Conservation (phyloP, 2,113 vertebrate genomes). For the Sialia sialis region DNA sequence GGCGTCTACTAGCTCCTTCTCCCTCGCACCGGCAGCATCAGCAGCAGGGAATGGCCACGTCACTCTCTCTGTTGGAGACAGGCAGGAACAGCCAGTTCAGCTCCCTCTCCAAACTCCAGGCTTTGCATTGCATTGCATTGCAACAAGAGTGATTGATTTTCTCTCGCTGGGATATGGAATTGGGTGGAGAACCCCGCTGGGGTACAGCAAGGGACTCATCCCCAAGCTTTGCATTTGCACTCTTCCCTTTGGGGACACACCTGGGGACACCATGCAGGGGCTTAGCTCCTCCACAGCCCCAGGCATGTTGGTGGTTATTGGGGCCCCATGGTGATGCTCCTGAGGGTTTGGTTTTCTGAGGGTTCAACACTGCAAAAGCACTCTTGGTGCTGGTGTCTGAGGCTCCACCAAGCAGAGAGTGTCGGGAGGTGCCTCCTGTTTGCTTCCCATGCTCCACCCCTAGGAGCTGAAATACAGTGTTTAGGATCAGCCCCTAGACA, state of each 20-base stretch:
- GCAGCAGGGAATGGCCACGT: background rate
- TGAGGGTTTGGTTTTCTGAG: background rate
- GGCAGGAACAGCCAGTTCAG: background rate
- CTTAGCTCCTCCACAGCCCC: background rate
- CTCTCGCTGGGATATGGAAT: accelerated
- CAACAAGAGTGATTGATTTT: background rate
- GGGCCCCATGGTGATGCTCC: background rate
- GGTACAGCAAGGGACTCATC: accelerated
- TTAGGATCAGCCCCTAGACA: background rate
- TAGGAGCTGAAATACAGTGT: background rate
- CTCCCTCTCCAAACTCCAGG: background rate
- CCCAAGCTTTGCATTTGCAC: background rate
- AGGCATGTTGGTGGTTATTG: accelerated
- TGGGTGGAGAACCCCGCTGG: accelerated
- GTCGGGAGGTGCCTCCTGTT: background rate
- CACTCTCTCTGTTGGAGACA: background rate
- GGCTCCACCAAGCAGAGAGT: accelerated
- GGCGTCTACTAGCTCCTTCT: background rate
- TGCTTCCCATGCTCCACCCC: accelerated
- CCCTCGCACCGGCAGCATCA: background rate
- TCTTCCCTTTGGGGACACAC: background rate
- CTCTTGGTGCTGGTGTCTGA: accelerated
- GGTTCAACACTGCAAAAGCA: background rate
- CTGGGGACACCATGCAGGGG: accelerated
- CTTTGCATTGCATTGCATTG: accelerated